Percentiles rank a stretch among this genome's conserved stretches.
phyloP scores from a whole-genome alignment of 2,888 invertebrate species.

The Hypomecis punctinalis region DNA sequence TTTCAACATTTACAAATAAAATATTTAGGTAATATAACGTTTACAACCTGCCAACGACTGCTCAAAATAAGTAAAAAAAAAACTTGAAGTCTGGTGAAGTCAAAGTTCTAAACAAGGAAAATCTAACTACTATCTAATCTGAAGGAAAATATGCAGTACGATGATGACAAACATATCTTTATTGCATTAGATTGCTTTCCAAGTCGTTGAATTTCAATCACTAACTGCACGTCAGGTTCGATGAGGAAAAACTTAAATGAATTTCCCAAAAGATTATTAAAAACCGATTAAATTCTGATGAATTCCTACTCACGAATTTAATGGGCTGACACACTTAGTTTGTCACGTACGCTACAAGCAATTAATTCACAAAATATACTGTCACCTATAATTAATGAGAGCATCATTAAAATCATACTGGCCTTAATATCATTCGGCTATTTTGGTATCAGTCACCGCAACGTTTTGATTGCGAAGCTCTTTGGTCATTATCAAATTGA shows the following conservation, averaged over 20 bases:
- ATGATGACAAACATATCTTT: background rate
- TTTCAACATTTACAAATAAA: too few species aligned
- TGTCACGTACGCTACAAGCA: constrained; percentile 71
- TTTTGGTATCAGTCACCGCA: constrained; percentile 55
- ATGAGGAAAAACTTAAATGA: constrained; percentile 67
- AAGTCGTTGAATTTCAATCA: constrained; percentile 20
- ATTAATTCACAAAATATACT: constrained; percentile 55
- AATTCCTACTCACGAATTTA: constrained; percentile 50
- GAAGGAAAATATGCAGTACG: constrained; percentile 13
- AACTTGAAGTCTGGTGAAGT: too few species aligned
- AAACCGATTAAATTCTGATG: constrained; percentile 63
- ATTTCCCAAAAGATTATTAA: constrained; percentile 60
- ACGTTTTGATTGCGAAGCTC: constrained; percentile 51
- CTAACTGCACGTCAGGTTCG: constrained; percentile 3
- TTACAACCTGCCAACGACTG: too few species aligned
- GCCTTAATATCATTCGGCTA: constrained; percentile 66
- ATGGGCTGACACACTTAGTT: constrained; percentile 69
- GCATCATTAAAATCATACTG: constrained; percentile 63
- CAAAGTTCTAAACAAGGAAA: background rate
- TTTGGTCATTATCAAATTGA: constrained; percentile 44
- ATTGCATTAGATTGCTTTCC: constrained; percentile 21
- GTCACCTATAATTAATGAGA: constrained; percentile 59
- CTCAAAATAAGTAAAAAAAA: too few species aligned
- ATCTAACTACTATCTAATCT: background rate
- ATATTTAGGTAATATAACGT: too few species aligned